Base-by-base conservation (phyloP, 2,797 vertebrate genomes). In the Melanotaenia pygmaea region DNA sequence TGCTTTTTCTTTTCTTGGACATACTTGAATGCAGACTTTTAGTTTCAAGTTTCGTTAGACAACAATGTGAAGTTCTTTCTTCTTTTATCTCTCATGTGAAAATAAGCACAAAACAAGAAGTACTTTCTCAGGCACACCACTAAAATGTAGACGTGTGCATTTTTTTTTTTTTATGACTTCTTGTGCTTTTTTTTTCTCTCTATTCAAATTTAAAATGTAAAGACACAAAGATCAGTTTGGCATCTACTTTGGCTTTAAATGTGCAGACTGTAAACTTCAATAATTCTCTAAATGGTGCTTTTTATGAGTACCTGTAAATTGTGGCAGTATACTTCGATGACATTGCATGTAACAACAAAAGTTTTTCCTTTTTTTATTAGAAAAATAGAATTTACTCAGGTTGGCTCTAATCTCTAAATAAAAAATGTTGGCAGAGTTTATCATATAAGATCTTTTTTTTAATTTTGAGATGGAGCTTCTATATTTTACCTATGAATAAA, bases 81-180 rank as follows among this genome's bases (percentile, higher is more conserved):
- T 11, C 64, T 59, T 83, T 83, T 50, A 79, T 81, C 70, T 72
- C 59, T 57, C 63, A 64, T 83, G 78, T 77, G 73, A 79, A 84
- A 82, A 70, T 58, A 82, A 72, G 54, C 28, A 0, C 9, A 61
- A 51, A 69, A 69, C 45, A 73, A 60, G 20, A 67, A 20, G 20
- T 10, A 22, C 8, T 50, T 50, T 22, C 47, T 22, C 0, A 12
- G 5, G 30, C 56, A 81, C 14, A 26, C 1, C 54, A 32, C 53
- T 43, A 30, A 22, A 56, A 65, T 61, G 38, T 64, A 34, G n/a
- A 16, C 34, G 12, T 12, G n/a, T 32, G 1, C 40, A 4, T 3
- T 43, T 43, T 43, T 8, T 43, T 16, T 45, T 45, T 45, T 20
- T 0, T 7, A 8, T 0, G 2, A 1, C 12, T 11, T 11, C 37